Evolutionary conservation across 2,888 invertebrate genomes (phyloP).

Genomic region (Eupithecia exiguata): DNA sequence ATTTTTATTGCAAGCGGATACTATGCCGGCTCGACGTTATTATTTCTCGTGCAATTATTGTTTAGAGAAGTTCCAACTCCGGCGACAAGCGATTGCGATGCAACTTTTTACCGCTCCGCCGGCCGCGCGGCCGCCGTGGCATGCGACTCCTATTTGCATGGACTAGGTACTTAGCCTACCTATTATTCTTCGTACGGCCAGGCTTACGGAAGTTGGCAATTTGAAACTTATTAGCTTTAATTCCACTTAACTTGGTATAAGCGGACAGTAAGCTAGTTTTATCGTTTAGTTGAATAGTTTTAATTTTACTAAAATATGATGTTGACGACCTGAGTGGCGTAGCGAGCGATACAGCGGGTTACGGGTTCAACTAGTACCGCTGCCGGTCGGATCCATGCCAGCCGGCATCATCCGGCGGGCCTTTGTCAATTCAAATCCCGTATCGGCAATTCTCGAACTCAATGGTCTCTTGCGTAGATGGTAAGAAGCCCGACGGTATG

Average conservation of each 20-base stretch:
- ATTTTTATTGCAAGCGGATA: slow-evolving; percentile 84
- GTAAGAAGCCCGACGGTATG: no score
- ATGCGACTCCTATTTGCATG: slow-evolving; percentile 5
- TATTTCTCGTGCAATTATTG: slow-evolving; percentile 82
- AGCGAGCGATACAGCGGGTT: no score
- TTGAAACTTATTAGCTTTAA: neutral
- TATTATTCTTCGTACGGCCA: neutral
- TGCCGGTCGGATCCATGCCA: no score
- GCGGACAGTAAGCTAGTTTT: neutral
- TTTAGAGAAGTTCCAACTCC: slow-evolving; percentile 66
- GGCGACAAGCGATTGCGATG: slow-evolving; percentile 37
- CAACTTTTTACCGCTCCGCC: slow-evolving; percentile 19
- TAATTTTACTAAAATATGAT: no score
- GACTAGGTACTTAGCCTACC: neutral
- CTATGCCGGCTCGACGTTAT: slow-evolving; percentile 78
- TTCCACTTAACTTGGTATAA: neutral
- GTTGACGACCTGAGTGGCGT: no score
- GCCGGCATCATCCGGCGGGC: no score
- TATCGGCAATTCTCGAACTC: no score
- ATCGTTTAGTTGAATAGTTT: neutral
- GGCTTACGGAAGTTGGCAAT: neutral
- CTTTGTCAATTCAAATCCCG: no score
- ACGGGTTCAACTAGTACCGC: no score
- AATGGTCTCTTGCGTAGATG: no score
- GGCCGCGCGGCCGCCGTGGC: slow-evolving; percentile 3